Evolutionary conservation across 2,797 vertebrate genomes (phyloP).

Genomic region (Enteromius argenteus): DNA sequence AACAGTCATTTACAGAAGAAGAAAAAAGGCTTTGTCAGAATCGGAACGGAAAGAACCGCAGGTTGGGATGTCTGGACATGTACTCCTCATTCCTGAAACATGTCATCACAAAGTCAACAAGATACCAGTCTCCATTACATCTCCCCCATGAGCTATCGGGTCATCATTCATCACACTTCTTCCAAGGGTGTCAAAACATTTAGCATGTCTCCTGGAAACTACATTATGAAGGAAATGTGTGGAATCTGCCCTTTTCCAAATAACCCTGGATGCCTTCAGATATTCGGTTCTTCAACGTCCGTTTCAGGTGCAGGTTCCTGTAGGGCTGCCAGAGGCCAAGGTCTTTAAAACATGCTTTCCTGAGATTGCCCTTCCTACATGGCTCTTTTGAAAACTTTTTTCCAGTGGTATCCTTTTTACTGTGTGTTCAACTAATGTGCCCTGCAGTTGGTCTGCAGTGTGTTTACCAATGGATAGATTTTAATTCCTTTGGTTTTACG

Average conservation of each 20-base stretch:
- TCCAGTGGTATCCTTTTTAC: neutral
- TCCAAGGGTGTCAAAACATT: constrained; percentile 53
- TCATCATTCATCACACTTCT: constrained; percentile 37
- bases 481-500: constrained; percentile 5
- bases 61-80: constrained; percentile 47
- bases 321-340: constrained; percentile 53
- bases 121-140: constrained; percentile 48
- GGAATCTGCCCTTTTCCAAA: constrained; percentile 59
- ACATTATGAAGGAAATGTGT: constrained; percentile 44
- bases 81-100: constrained; percentile 49
- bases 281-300: constrained; percentile 60
- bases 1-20: constrained; percentile 5
- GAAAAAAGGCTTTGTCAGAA: constrained; percentile 18
- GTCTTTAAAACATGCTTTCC: constrained; percentile 67
- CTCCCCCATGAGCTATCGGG: constrained; percentile 28
- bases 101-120: constrained; percentile 58
- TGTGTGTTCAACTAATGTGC: neutral
- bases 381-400: constrained; percentile 5
- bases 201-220: constrained; percentile 56
- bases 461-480: neutral
- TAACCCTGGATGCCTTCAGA: constrained; percentile 62
- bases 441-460: neutral
- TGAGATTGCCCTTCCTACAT: constrained; percentile 49
- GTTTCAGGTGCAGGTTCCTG: constrained; percentile 70
- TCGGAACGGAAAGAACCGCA: constrained; percentile 5